Evolutionary conservation across 2,113 vertebrate genomes (phyloP).

Genomic region (Cisticola juncidis): DNA sequence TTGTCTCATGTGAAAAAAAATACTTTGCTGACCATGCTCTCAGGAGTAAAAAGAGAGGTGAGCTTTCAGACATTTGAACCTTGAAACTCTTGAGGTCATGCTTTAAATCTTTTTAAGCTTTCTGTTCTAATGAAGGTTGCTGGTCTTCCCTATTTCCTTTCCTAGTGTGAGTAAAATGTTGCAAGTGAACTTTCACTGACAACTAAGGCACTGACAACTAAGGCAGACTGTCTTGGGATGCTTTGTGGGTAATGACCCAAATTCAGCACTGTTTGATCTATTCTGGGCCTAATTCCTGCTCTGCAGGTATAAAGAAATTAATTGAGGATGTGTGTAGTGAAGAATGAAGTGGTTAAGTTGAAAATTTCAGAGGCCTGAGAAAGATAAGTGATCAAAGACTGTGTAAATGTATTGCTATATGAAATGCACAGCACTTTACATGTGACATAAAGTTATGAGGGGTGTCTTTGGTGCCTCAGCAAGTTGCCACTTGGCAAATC

Average conservation of each 20-base stretch:
- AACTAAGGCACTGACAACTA: background rate
- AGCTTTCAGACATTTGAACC: background rate
- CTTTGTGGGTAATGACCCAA: background rate
- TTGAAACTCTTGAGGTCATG: background rate
- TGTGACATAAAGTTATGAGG: background rate
- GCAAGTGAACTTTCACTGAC: background rate
- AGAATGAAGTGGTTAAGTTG: background rate
- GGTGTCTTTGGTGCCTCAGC: background rate
- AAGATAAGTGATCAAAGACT: background rate
- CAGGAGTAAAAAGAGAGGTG: background rate
- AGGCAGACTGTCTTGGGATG: background rate
- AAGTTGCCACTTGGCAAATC: background rate
- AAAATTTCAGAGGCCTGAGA: background rate
- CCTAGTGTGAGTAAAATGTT: background rate
- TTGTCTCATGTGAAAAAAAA: background rate
- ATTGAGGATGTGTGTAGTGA: background rate
- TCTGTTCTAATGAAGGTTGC: background rate
- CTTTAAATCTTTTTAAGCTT: background rate
- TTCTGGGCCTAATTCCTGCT: conserved; percentile 10
- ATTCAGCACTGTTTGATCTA: conserved; percentile 14
- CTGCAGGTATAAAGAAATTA: background rate
- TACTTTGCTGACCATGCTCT: rapidly evolving
- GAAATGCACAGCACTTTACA: background rate
- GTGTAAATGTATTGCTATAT: background rate
- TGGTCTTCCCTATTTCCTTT: background rate